A percentile compares a stretch with the other conserved stretches of the same genome.
Conservation (phyloP, 2,113 vertebrate genomes). For the Recurvirostra avosetta region DNA sequence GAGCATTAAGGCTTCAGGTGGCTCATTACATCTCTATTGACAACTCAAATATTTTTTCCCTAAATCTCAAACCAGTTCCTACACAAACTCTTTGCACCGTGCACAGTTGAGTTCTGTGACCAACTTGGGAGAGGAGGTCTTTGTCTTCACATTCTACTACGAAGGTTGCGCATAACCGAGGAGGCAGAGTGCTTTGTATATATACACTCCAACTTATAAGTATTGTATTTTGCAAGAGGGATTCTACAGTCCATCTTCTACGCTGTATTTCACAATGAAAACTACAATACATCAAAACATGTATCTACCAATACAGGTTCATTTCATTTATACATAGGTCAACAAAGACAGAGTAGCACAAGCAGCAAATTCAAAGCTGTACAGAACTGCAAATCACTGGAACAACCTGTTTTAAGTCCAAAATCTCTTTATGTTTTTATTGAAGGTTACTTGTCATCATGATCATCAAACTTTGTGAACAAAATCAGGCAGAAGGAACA, state of each 20-base stretch:
- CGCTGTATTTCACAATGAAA: not conserved
- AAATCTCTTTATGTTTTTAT: not conserved
- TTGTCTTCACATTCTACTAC: not conserved
- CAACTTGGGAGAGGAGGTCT: not conserved
- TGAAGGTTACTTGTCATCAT: not conserved
- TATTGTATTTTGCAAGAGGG: not conserved
- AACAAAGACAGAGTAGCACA: not conserved
- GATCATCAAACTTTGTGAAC: not conserved
- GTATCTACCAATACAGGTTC: not conserved
- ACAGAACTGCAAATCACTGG: not conserved
- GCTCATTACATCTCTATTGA: constrained; percentile 51
- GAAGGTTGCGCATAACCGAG: fast-evolving
- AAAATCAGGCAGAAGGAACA: not conserved
- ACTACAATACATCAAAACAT: not conserved
- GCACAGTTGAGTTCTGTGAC: not conserved
- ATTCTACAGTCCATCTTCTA: not conserved
- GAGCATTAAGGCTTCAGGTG: constrained; percentile 52
- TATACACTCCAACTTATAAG: not conserved
- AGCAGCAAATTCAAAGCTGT: not conserved
- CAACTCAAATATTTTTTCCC: constrained; percentile 2
- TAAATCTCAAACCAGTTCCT: not conserved
- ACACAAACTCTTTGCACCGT: not conserved
- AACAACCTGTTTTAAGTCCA: not conserved
- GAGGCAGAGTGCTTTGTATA: not conserved
- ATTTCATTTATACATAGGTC: not conserved